Evolutionary conservation across 2,797 vertebrate genomes (phyloP), one percentile per base, ranked within the genome.

Genomic region (Gymnoscopelus microlampas): DNA sequence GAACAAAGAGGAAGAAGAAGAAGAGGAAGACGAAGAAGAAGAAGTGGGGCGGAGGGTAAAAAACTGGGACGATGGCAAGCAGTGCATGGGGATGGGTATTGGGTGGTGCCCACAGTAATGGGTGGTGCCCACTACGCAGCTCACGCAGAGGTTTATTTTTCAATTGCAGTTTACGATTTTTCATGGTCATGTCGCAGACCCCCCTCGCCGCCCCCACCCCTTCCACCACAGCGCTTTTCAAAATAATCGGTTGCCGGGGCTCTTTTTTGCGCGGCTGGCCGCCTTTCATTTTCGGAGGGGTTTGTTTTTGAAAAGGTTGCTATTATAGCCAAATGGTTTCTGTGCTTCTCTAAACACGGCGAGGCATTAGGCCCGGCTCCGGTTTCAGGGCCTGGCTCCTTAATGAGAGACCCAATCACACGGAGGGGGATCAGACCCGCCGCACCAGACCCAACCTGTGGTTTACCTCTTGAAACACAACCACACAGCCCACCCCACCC

Each of bases 351-450:
- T 91, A 94, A 94, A 94, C 92, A 93, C 81, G 67, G 88, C 87
- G 35, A 91, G 90, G 91, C 92, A 94, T 95, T 95, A 94, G 88
- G 68, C 84, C 3, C 53, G 76, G 88, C 91, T 95, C 91, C 12
- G 76, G 92, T 94, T 95, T 92, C 94, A 91, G 79, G 78, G 74
- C 80, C 86, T 88, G 92, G 88, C 88, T 91, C 84, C 85, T 44
- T 93, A 93, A 94, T 93, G 92, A 94, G 92, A 93, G 92, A 90
- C 88, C 87, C 84, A 91, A 91, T 92, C 89, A 92, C 85, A 90
- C 85, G 85, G 82, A 89, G 87, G 88, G 85, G 76, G 88, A 93
- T 92, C 91, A 90, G 90, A 84, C 81, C 83, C 80, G 70, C 85
- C 81, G 79, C 80, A 87, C 88, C 88, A 92, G 87, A 90, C 88